Base-by-base conservation (phyloP, 2,113 vertebrate species). In the Electrona antarctica region DNA sequence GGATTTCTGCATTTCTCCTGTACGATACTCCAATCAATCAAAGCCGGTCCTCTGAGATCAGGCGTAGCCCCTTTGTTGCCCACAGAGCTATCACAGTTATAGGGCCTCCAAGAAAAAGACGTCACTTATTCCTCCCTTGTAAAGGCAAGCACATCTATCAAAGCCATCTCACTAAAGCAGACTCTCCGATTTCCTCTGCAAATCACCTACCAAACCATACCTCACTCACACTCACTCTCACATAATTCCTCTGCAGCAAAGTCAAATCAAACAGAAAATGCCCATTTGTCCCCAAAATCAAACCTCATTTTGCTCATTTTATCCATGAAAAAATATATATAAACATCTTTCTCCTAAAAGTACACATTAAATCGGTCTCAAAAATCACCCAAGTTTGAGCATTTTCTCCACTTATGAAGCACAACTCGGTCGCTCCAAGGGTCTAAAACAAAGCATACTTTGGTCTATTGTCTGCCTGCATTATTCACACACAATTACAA, bases 401-500 rank as follows among this genome's bases (percentile, higher is more conserved):
- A 41, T 41, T 41, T 41, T 3, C 33, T 41, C 33, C 33, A 3
- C 33, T 41, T 41, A 41, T 41, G 33, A 41, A 41, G 33, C 1
- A 41, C 5, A 41, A 6, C 3, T 41, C 1, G 3, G 33, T 41
- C 3, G 3, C 33, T 41, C 33, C 33, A 41, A 41, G 33, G 33
- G 33, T 41, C 33, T 41, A 41, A 41, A 41, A 41, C 33, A 41
- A 41, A 41, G 33, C 33, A 41, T 0, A 41, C 33, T 41, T 41
- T 3, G 33, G 33, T 41, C 33, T 41, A 41, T 41, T 41, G 33
- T 78, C 58, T 60, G 47, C 49, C 50, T 7, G 12, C 28, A 3
- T 76, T 76, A 67, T 64, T 29, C 54, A 56, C 60, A 28, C 45
- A 47, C 47, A 8, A 51, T 67, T 57, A 75, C 67, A 8, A 64